phyloP scores from a whole-genome alignment of 2,113 vertebrate genomes.

The Dascyllus trimaculatus region DNA sequence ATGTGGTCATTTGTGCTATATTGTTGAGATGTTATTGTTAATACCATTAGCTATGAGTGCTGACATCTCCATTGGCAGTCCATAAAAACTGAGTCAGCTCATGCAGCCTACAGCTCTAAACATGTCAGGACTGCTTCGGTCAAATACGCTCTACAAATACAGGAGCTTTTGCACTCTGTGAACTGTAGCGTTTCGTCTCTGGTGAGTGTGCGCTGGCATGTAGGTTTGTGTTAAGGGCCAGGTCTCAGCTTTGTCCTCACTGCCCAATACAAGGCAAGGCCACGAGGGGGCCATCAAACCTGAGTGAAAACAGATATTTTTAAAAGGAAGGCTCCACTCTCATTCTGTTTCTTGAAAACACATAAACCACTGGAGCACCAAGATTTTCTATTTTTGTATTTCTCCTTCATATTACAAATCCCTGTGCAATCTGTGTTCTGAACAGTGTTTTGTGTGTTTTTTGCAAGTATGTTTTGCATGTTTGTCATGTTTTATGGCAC shows the following conservation, averaged over 20 bases:
- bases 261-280: constrained; percentile 38
- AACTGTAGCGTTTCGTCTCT: constrained; percentile 31
- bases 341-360: constrained; percentile 12
- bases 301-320: constrained; percentile 62
- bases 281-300: constrained; percentile 38
- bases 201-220: neutral
- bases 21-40: constrained; percentile 22
- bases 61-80: constrained; percentile 5
- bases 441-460: neutral
- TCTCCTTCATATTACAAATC: neutral
- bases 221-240: constrained; percentile 26
- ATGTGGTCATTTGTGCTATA: neutral
- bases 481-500: neutral
- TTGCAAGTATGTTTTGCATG: neutral
- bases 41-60: constrained; percentile 19
- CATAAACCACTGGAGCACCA: neutral
- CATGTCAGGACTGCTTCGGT: constrained; percentile 61
- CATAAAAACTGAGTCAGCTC: constrained; percentile 35
- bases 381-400: neutral
- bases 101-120: constrained; percentile 60
- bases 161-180: constrained; percentile 39
- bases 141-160: constrained; percentile 41
- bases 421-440: neutral
- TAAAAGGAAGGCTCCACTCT: constrained; percentile 27
- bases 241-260: constrained; percentile 31